Conservation (phyloP, 2,113 vertebrate species). For the Cryptotis parvus region DNA sequence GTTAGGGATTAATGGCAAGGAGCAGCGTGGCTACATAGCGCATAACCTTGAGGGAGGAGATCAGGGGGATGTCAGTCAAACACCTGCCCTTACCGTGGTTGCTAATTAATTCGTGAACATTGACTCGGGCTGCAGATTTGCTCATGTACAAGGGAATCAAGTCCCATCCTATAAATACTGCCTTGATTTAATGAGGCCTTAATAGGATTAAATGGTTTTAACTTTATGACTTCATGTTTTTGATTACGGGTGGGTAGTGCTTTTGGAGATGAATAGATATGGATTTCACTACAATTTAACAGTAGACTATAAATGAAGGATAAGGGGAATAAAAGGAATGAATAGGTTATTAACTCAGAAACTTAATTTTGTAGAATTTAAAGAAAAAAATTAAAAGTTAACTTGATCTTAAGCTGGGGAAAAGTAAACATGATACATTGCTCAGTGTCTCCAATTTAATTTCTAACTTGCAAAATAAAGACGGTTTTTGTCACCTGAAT, state of each 20-base stretch:
- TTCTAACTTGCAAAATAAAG: slow-evolving; percentile 24
- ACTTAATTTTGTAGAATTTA: slow-evolving; percentile 61
- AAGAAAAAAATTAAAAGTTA: slow-evolving; percentile 57
- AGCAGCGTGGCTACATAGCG: slow-evolving; percentile 69
- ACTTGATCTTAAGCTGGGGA: slow-evolving; percentile 13
- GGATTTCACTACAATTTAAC: slow-evolving; percentile 68
- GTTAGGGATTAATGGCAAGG: slow-evolving; percentile 80
- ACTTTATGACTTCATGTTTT: slow-evolving; percentile 83
- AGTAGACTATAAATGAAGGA: slow-evolving; percentile 43
- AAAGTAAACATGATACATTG: slow-evolving; percentile 46
- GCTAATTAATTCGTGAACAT: slow-evolving; percentile 83
- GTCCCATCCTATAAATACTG: slow-evolving; percentile 77
- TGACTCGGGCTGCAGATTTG: slow-evolving; percentile 77
- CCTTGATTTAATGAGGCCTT: slow-evolving; percentile 83
- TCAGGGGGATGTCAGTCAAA: slow-evolving; percentile 79
- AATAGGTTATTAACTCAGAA: slow-evolving; percentile 20
- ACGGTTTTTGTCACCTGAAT: not conserved
- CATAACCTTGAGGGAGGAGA: slow-evolving; percentile 77
- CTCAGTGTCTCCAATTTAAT: slow-evolving; percentile 43
- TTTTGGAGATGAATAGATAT: slow-evolving; percentile 69
- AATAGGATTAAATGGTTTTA: slow-evolving; percentile 83
- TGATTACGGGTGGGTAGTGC: slow-evolving; percentile 65
- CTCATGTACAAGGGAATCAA: slow-evolving; percentile 72
- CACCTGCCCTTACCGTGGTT: slow-evolving; percentile 70
- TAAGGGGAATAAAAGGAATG: not conserved